Evolutionary conservation across 2,888 invertebrate genomes (phyloP).

Genomic region (Athetis lepigone): DNA sequence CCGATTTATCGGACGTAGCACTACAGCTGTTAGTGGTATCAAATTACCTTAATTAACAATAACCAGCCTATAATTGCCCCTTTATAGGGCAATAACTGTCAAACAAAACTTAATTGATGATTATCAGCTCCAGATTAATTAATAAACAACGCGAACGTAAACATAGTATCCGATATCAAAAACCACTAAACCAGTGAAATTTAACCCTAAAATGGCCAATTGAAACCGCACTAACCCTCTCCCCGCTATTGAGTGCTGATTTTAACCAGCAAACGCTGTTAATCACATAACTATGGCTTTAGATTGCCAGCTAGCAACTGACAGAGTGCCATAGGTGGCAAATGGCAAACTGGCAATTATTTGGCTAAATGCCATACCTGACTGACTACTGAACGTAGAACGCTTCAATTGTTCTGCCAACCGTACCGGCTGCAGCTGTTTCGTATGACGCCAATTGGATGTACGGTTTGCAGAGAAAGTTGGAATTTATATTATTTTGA

Average conservation of each 20-base stretch:
- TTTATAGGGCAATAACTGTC: no score
- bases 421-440: slow-evolving; percentile 38
- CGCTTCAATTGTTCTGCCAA: slow-evolving; percentile 53
- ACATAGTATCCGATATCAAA: background rate
- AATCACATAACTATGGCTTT: slow-evolving; percentile 9
- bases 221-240: slow-evolving; percentile 13
- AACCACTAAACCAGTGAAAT: background rate
- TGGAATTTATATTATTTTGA: background rate
- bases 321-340: slow-evolving; percentile 31
- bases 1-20: no score
- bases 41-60: no score
- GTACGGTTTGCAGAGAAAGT: slow-evolving; percentile 44
- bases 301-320: slow-evolving; percentile 10
- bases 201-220: slow-evolving; percentile 14
- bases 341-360: slow-evolving; percentile 49
- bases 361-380: slow-evolving; percentile 53
- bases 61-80: no score
- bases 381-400: slow-evolving; percentile 56
- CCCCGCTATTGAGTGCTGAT: background rate
- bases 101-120: no score
- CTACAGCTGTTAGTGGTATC: no score
- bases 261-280: slow-evolving; percentile 16
- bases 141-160: background rate
- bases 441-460: slow-evolving; percentile 51
- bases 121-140: background rate